Evolutionary conservation across 2,797 vertebrate species (phyloP).

Genomic region (Manis pentadactyla): DNA sequence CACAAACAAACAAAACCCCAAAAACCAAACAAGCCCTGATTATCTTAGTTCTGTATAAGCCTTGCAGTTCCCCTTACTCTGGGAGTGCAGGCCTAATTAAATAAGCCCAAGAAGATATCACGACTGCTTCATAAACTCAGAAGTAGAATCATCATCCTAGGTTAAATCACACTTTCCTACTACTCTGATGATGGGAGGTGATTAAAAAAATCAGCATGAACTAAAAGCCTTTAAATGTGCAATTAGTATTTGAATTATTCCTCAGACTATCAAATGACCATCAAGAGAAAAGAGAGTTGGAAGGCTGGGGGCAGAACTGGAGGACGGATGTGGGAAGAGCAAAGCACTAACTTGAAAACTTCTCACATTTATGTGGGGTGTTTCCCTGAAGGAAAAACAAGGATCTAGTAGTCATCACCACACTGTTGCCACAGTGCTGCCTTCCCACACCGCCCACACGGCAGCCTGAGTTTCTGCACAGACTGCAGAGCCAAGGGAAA

Average conservation of each 20-base stretch:
- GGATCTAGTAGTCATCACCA: conserved; percentile 70
- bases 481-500: conserved; percentile 67
- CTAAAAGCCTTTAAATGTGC: neutral
- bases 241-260: neutral
- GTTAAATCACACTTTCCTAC: neutral
- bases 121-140: neutral
- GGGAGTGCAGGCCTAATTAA: neutral
- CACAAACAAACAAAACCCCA: neutral
- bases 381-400: conserved; percentile 76
- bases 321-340: neutral
- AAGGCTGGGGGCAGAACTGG: neutral
- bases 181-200: neutral
- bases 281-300: neutral
- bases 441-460: conserved; percentile 81
- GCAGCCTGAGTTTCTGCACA: conserved; percentile 79
- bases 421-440: conserved; percentile 75
- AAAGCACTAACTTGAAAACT: neutral
- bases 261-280: neutral
- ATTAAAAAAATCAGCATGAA: neutral
- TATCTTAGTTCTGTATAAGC: neutral
- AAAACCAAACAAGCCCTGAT: neutral
- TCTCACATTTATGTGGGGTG: neutral
- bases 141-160: neutral
- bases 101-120: neutral
- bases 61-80: neutral